Evolutionary conservation across 2,113 vertebrate genomes (phyloP), one percentile per base, ranked within the genome.

Genomic region (Lepus americanus): DNA sequence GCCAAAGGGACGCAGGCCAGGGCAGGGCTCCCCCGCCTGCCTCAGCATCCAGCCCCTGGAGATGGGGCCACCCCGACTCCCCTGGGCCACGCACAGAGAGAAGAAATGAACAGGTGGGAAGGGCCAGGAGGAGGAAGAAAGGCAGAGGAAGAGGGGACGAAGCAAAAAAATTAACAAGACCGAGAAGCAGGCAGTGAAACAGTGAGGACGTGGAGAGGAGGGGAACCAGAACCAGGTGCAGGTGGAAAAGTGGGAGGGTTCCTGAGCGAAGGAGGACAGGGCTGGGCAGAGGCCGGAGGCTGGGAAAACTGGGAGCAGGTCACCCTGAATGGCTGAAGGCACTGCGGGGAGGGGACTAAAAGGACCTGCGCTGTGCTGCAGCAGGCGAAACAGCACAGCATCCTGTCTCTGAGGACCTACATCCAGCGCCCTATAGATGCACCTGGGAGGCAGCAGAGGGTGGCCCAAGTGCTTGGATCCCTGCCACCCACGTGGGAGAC

Each of bases 1-100:
- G 29, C 44, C 12, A 33, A 86, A 85, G 61, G 70, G 36, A 85
- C 83, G 83, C 83, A 66, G 87, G 85, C 81, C 73, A 80, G 84
- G 95, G 74, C 6, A 0, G 61, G 69, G 33, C 31, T 20, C 49
- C 55, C 17, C 4, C 51, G 44, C 63, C 29, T 51, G 36, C n/a
- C 10, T 20, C 69, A 49, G 3, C 31, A 12, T 79, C 70, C 59
- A 13, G 25, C 33, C 29, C 6, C 39, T 33, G 29, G 13, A 64
- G 49, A 20, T 0, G 70, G 59, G 5, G 16, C 44, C 77, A 64
- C 49, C 33, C 76, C 3, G 0, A 12, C 19, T n/a, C 63, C 55
- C 66, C 39, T 67, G 90, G 93, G 69, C 25, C 67, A 92, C 33
- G 74, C 31, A 5, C 1, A 84, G 61, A 67, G 55, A 80, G 80